Evolutionary conservation across 2,888 invertebrate species (phyloP), one percentile per base, ranked within the genome.

Genomic region (Chrysolina oricalcia): DNA sequence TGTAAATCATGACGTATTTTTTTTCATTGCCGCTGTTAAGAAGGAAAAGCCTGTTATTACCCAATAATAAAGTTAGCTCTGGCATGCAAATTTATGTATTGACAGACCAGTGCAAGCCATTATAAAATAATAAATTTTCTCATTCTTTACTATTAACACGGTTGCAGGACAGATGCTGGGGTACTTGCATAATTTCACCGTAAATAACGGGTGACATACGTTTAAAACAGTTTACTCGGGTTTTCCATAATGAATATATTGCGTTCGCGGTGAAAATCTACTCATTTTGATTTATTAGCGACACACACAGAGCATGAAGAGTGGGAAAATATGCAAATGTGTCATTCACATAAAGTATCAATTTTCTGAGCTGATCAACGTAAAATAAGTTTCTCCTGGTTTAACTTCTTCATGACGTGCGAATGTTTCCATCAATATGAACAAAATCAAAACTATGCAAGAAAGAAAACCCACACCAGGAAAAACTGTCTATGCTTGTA

Each of bases 31-130:
- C n/a, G 59, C 59, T 27, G 59, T 35, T 27, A n/a, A 27, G 35
- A 59, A 27, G 59, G 35, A 59, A 59, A 59, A 59, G 59, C 59
- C 59, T 59, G 59, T 59, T 59, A 59, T 59, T 59, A 59, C 59
- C 35, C 59, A 59, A 59, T 59, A 59, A 59, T 59, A 59, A 59
- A 59, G 59, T 59, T 59, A 35, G 59, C 35, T 59, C n/a, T 15
- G 35, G 27, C 59, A 59, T 59, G 59, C 59, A 27, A 59, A 59
- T 53, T 53, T 53, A 59, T 59, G 59, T 59, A 59, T 59, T 59
- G 59, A 59, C 23, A 59, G 59, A 59, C 59, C 59, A 35, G 35
- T 59, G 35, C 27, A 59, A 35, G 59, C 35, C 27, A 59, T 59
- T 59, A 59, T 59, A 59, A 59, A 59, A 27, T 59, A 59, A 59